phyloP scores from a whole-genome alignment of 1,140 invertebrate species.

The Drosophila simulans region DNA sequence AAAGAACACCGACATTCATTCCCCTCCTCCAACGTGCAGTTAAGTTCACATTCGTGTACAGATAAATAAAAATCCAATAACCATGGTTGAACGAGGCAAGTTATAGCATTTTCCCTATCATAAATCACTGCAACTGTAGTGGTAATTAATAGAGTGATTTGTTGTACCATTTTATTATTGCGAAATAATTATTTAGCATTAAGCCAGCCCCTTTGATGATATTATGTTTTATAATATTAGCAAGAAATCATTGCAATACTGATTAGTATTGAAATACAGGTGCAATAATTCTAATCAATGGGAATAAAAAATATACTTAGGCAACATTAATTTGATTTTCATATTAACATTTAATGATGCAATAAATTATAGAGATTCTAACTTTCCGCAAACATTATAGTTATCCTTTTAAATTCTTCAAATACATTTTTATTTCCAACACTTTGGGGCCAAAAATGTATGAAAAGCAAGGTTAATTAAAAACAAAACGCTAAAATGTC shows the following conservation, averaged over 20 bases:
- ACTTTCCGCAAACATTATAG: too few species aligned
- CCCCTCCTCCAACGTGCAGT: slow-evolving; percentile 20
- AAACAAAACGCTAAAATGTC: neutral
- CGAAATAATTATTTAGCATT: slow-evolving; percentile 9
- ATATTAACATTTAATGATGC: too few species aligned
- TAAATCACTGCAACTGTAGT: slow-evolving; percentile 35
- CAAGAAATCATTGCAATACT: neutral
- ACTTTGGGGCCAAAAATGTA: neutral
- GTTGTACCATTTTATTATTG: slow-evolving; percentile 12
- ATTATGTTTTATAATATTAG: neutral
- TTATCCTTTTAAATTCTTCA: too few species aligned
- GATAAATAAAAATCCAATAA: slow-evolving; percentile 30
- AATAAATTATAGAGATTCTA: too few species aligned
- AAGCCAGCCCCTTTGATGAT: neutral
- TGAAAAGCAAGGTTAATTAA: neutral
- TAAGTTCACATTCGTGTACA: slow-evolving; percentile 13
- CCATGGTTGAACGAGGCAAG: slow-evolving; percentile 9
- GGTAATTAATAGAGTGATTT: slow-evolving; percentile 42
- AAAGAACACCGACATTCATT: slow-evolving; percentile 59
- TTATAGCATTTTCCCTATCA: slow-evolving; percentile 24
- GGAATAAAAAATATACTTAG: neutral
- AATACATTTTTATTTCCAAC: too few species aligned
- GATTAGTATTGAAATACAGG: too few species aligned
- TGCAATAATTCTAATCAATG: neutral
- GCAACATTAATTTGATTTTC: too few species aligned